phyloP scores from a whole-genome alignment of 2,113 vertebrate genomes.

The Xerus inauris region DNA sequence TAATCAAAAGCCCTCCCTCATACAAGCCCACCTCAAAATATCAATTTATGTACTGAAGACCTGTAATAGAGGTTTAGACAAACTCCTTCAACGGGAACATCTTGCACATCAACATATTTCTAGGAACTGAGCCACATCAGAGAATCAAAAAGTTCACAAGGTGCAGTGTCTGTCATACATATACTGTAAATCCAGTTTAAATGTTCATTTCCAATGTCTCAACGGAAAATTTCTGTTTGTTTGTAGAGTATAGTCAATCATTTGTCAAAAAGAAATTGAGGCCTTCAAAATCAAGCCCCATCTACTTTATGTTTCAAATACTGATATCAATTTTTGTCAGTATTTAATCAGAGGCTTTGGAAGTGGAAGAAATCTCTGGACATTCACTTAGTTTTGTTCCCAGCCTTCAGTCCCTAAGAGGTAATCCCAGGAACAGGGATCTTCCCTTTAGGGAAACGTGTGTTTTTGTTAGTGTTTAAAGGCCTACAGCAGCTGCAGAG shows the following conservation, averaged over 20 bases:
- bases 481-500: neutral
- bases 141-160: neutral
- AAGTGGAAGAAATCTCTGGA: neutral
- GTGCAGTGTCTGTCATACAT: neutral
- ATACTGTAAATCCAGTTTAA: neutral
- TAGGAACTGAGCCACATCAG: slow-evolving; percentile 3
- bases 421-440: neutral
- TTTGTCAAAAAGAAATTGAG: neutral
- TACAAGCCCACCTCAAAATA: neutral
- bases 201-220: slow-evolving; percentile 6
- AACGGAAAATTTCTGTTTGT: neutral
- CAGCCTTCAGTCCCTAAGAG: neutral
- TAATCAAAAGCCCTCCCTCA: neutral
- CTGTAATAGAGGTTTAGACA: neutral
- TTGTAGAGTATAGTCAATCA: neutral
- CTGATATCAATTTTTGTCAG: neutral
- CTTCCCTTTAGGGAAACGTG: neutral
- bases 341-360: neutral
- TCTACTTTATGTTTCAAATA: slow-evolving; percentile 28
- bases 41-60: neutral
- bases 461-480: neutral
- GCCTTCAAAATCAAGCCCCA: neutral
- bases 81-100: neutral
- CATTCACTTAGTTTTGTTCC: neutral
- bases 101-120: neutral